phyloP scores from a whole-genome alignment of 2,113 vertebrate genomes.

The Acanthochromis polyacanthus region DNA sequence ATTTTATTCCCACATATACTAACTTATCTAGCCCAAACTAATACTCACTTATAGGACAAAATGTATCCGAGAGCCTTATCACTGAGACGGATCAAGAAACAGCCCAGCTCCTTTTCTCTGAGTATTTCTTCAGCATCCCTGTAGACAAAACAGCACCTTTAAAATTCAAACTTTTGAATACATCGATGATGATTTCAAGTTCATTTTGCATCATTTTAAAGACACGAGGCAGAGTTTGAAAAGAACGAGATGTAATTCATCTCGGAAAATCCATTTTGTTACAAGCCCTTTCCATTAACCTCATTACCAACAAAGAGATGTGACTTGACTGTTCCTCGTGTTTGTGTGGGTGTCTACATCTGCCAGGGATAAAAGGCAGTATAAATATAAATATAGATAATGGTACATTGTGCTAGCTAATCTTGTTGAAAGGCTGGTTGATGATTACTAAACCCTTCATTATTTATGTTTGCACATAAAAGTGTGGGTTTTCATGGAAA shows the following conservation, averaged over 20 bases:
- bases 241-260: not conserved
- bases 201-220: not conserved
- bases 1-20: not conserved
- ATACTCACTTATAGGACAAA: conserved; percentile 89
- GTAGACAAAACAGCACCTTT: conserved; percentile 19
- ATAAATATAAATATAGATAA: too few species aligned
- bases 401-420: too few species aligned
- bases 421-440: too few species aligned
- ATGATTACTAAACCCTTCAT: too few species aligned
- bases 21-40: not conserved
- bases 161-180: not conserved
- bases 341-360: conserved; percentile 23
- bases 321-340: not conserved
- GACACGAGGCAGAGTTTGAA: not conserved
- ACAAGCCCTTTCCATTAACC: conserved; percentile 28
- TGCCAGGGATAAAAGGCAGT: not conserved
- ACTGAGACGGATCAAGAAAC: conserved; percentile 90
- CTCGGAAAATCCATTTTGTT: conserved; percentile 31
- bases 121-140: conserved; percentile 89
- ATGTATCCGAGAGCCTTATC: conserved; percentile 89
- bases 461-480: too few species aligned
- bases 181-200: not conserved
- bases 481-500: too few species aligned
- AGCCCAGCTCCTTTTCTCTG: conserved; percentile 83
- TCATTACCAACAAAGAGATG: not conserved